Conservation (phyloP, 2,797 vertebrate species). For the Hippopotamyrus pictus region DNA sequence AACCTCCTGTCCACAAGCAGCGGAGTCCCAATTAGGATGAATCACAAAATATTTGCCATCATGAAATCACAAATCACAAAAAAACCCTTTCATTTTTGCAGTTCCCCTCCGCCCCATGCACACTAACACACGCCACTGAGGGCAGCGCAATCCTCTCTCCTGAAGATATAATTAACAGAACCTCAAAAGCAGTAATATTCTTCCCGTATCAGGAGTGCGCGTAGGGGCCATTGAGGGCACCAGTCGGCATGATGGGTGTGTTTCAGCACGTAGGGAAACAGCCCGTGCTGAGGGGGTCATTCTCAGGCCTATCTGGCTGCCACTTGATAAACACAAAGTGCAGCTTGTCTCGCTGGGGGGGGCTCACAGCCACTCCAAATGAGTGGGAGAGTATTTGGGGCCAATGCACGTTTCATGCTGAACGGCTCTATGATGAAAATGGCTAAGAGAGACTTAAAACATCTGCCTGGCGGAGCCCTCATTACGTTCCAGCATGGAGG, state of each 20-base stretch:
- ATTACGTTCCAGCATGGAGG: slow-evolving; percentile 32
- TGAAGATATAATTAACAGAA: not conserved
- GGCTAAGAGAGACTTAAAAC: slow-evolving; percentile 33
- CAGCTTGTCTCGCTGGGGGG: not conserved
- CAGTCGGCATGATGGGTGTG: not conserved
- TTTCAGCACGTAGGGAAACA: not conserved
- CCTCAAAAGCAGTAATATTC: not conserved
- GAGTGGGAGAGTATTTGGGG: not conserved
- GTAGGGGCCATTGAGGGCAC: not conserved
- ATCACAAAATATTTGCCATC: not conserved
- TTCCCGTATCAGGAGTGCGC: too few species aligned
- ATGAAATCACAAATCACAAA: not conserved
- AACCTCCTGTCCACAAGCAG: not conserved
- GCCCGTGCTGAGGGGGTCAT: not conserved
- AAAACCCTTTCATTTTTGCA: not conserved
- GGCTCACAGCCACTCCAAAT: not conserved
- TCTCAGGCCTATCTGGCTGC: not conserved
- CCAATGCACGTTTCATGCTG: slow-evolving; percentile 33
- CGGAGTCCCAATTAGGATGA: not conserved
- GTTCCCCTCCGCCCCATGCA: not conserved
- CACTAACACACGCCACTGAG: not conserved
- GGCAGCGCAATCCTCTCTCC: not conserved
- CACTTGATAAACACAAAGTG: not conserved
- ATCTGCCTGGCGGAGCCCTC: slow-evolving; percentile 2
- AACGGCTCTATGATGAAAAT: slow-evolving; percentile 36